These are phyloP conservation scores for Aculops lycopersici DNA, from an alignment of 1,140 invertebrate genomes.

Conservation along the genomic window DNA sequence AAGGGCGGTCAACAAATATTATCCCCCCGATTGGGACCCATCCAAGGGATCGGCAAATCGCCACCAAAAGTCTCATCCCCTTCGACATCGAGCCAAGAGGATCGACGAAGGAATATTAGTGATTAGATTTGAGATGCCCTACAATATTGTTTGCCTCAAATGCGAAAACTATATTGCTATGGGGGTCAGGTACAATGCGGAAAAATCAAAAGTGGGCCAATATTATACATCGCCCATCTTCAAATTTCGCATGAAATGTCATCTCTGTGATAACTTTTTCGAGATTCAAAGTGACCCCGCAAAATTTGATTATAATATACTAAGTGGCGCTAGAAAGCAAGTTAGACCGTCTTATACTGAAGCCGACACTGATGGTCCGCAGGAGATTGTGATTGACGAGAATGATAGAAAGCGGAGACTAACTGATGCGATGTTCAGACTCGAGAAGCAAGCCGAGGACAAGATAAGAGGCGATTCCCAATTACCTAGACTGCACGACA, in stretches of 20 bases:
- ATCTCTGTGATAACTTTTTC: constrained; percentile 84
- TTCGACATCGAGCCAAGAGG: constrained; percentile 74
- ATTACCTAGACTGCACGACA: constrained; percentile 34
- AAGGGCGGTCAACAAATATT: constrained; percentile 58
- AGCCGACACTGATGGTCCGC: constrained; percentile 47
- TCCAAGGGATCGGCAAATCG: constrained; percentile 65
- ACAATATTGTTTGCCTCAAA: constrained; percentile 95
- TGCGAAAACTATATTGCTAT: constrained; percentile 95
- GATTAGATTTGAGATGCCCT: constrained; percentile 97
- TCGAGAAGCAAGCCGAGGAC: constrained; percentile 65
- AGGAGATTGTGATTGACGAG: constrained; percentile 26
- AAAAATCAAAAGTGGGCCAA: constrained; percentile 93
- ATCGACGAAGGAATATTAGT: constrained; percentile 81
- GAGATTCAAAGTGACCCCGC: constrained; percentile 96
- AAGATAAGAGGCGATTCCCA: constrained; percentile 30
- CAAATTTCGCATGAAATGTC: constrained; percentile 96
- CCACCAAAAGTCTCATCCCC: constrained; percentile 62
- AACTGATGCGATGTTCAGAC: constrained; percentile 75
- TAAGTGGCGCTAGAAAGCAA: constrained; percentile 70
- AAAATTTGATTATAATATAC: constrained; percentile 88
- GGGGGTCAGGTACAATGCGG: constrained; percentile 94
- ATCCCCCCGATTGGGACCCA: constrained; percentile 93
- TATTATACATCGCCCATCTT: constrained; percentile 92
- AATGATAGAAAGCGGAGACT: constrained; percentile 49
- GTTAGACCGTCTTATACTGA: constrained; percentile 94